Evolutionary conservation across 2,113 vertebrate genomes (phyloP).

Genomic region (Prunella fulvescens): DNA sequence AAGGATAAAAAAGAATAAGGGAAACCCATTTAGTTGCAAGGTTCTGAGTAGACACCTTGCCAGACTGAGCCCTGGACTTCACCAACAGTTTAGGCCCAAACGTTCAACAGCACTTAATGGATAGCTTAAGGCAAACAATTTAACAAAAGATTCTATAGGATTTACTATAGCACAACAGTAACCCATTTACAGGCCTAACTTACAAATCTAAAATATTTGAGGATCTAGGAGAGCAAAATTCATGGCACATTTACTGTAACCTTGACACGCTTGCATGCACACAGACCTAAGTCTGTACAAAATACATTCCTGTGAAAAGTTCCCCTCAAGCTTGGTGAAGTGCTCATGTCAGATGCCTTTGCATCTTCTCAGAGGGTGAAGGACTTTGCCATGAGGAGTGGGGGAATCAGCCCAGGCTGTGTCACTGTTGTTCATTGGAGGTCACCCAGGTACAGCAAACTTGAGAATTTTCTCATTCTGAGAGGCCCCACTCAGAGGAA

Average conservation of each 20-base stretch:
- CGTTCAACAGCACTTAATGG: background rate
- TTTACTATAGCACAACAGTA: background rate
- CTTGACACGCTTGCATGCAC: too few relatives aligned
- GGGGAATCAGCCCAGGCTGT: background rate
- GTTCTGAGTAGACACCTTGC: background rate
- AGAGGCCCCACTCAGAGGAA: background rate
- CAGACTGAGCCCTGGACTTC: background rate
- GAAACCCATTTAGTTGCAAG: background rate
- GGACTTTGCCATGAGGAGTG: fast-evolving
- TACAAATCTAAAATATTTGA: background rate
- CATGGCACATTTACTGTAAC: background rate
- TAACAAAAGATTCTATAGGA: background rate
- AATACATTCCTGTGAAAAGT: background rate
- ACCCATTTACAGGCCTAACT: background rate
- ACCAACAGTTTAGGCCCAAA: background rate
- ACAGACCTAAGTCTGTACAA: background rate
- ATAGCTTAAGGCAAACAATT: background rate
- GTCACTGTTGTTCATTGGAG: fast-evolving
- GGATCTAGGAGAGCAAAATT: background rate
- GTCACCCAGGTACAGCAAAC: fast-evolving
- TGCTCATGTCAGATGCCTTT: background rate
- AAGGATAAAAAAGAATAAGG: background rate
- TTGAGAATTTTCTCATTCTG: background rate
- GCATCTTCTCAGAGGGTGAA: background rate
- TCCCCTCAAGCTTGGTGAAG: background rate